phyloP scores from a whole-genome alignment of 2,797 vertebrate genomes.

The Tragelaphus eurycerus region DNA sequence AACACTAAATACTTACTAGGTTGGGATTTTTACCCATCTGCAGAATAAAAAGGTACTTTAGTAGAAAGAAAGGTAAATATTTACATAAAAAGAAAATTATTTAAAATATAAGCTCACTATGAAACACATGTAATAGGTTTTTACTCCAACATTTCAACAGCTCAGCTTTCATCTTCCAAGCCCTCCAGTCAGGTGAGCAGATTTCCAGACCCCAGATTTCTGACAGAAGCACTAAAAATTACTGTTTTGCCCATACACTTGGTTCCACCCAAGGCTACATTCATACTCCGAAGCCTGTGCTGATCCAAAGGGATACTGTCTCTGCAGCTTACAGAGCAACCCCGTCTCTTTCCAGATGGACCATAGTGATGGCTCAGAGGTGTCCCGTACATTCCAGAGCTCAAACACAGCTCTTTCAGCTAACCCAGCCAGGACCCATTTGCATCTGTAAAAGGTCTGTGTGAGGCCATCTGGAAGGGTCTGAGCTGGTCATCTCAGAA shows the following conservation, averaged over 20 bases:
- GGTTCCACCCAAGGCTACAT: background rate
- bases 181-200: background rate
- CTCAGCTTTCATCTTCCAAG: background rate
- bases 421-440: background rate
- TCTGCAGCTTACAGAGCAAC: accelerated
- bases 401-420: background rate
- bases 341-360: background rate
- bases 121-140: background rate
- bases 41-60: background rate
- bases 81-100: background rate
- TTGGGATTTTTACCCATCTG: background rate
- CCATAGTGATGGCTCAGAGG: background rate
- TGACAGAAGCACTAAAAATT: background rate
- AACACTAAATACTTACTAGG: background rate
- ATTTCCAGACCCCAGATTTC: background rate
- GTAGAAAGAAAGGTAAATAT: background rate
- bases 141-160: background rate
- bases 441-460: background rate
- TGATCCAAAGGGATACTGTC: background rate
- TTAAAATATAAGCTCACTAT: background rate
- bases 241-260: background rate
- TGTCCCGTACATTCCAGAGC: background rate
- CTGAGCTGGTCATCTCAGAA: background rate
- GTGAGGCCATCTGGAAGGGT: background rate
- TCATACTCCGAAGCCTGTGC: background rate